Evolutionary conservation across 2,888 invertebrate species (phyloP), one percentile per base, ranked within the genome.

Genomic region (Eupithecia dodoneata): DNA sequence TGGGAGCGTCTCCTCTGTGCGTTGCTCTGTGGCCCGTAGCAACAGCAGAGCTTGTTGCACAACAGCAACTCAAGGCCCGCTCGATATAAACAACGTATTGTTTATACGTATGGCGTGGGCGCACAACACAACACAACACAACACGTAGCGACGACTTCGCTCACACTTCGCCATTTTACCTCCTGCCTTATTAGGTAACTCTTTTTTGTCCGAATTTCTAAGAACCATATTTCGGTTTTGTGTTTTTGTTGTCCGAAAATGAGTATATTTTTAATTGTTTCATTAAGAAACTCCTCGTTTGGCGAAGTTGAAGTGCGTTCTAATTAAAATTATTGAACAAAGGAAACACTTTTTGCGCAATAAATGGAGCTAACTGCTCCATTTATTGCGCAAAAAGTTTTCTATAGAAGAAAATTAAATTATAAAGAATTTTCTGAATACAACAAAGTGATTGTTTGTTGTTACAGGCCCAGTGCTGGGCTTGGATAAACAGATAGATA

Each of bases 41-140:
- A 93, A 93, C 93, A 92, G 83, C 82, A 81, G 85, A 87, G 87
- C 83, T 75, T 81, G 85, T 92, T 93, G 92, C 91, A 91, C 91
- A 91, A 92, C 86, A 45, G 78, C 63, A 18, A 18, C 89, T 86
- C 89, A 90, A 90, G 91, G 91, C 90, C 85, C 81, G 83, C 80
- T 85, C 77, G 86, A 87, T 87, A 89, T 87, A 90, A 89, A 89
- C 90, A 88, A 85, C 85, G 80, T 82, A 88, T 89, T 89, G 89
- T 87, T 87, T 81, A 74, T n/a, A n/a, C n/a, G n/a, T n/a, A n/a
- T 79, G 77, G 82, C 82, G 79, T 79, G 77, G 79, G 76, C 67
- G 63, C 63, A 30, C 63, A 13, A 6, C 44, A 30, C 30, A 13
- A 6, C 63, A 30, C 63, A 13, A 6, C 44, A 30, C 30, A 13